These are phyloP conservation scores for Polietes domitor DNA, from an alignment of 2,888 invertebrate genomes.

Conservation along the genomic window DNA sequence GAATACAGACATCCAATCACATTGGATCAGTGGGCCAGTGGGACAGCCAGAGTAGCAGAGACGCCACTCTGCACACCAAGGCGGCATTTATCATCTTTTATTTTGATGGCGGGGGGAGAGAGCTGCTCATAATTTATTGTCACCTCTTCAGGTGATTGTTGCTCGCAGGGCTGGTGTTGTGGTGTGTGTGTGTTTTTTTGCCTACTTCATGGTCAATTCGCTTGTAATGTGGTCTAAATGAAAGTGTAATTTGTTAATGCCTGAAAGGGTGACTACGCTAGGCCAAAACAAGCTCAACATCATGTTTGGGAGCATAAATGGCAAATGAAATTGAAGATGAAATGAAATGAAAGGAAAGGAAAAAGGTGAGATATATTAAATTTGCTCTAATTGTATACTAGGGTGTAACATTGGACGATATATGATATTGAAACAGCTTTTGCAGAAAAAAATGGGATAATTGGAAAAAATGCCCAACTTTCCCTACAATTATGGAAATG, in stretches of 20 bases:
- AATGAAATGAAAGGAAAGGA: no score
- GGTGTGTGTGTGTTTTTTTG: not conserved
- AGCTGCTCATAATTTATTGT: constrained; percentile 19
- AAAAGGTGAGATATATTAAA: no score
- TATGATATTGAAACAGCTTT: no score
- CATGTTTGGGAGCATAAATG: no score
- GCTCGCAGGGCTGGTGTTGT: not conserved
- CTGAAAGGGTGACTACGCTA: not conserved
- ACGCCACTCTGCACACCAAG: not conserved
- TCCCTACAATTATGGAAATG: no score
- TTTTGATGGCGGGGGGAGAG: not conserved
- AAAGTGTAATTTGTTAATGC: constrained; percentile 40
- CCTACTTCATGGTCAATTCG: not conserved
- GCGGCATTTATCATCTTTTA: not conserved
- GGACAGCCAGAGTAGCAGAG: not conserved
- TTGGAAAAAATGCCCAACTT: no score
- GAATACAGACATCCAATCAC: not conserved
- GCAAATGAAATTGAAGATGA: no score
- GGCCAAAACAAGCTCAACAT: no score
- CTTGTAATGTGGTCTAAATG: constrained; percentile 35
- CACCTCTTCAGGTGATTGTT: constrained; percentile 4
- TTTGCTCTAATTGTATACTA: no score
- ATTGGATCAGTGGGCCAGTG: constrained; percentile 1
- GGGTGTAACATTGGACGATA: no score
- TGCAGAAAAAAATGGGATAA: no score